Evolutionary conservation across 2,113 vertebrate species (phyloP).

Genomic region (Bothrops jararaca): DNA sequence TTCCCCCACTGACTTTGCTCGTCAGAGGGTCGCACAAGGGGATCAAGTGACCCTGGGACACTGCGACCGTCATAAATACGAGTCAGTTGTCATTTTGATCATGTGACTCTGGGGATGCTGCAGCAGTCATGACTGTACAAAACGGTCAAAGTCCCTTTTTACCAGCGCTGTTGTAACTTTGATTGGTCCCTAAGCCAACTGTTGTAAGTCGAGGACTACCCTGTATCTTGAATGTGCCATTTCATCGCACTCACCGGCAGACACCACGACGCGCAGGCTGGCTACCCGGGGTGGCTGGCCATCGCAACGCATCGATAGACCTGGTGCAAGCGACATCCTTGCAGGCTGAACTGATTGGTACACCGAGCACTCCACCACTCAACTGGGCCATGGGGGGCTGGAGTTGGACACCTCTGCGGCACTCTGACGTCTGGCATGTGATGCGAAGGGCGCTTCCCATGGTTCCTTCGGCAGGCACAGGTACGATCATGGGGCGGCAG

Average conservation of each 20-base stretch:
- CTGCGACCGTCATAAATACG: neutral
- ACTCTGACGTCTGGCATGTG: constrained; percentile 1
- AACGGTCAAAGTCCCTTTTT: neutral
- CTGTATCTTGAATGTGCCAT: too few species aligned
- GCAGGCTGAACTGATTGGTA: too few species aligned
- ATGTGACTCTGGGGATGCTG: too few species aligned
- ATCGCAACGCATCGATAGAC: constrained; percentile 58
- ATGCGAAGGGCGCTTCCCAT: constrained; percentile 46
- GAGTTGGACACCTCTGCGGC: neutral
- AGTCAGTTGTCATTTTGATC: neutral
- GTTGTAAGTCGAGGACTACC: too few species aligned
- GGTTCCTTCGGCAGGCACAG: neutral
- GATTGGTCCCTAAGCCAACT: neutral
- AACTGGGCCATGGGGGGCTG: constrained; percentile 42
- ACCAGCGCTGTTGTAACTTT: too few species aligned
- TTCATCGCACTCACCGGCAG: constrained; percentile 27
- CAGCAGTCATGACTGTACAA: neutral
- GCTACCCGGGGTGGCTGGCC: neutral
- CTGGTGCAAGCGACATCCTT: constrained; percentile 46
- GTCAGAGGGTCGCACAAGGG: neutral
- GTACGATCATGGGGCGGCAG: constrained; percentile 37
- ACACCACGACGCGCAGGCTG: constrained; percentile 29
- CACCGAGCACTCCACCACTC: too few species aligned
- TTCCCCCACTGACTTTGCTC: neutral
- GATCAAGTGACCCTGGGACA: neutral